Evolutionary conservation across 2,113 vertebrate species (phyloP).

Genomic region (Stegastes partitus): DNA sequence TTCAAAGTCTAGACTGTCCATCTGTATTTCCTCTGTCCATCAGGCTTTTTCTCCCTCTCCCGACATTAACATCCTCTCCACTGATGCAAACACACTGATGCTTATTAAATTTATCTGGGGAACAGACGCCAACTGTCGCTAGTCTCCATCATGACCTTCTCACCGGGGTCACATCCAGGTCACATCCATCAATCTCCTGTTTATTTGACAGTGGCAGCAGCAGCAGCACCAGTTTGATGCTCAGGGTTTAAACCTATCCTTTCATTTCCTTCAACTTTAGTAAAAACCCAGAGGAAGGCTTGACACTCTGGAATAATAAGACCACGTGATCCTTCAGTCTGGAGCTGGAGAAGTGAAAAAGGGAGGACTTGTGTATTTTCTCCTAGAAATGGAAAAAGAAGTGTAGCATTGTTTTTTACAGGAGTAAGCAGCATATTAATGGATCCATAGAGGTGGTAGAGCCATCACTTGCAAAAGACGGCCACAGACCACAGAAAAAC

Average conservation of each 20-base stretch:
- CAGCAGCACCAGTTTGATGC: background rate
- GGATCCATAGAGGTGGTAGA: too few relatives aligned
- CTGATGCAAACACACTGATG: background rate
- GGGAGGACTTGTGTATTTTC: too few relatives aligned
- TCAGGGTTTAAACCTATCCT: too few relatives aligned
- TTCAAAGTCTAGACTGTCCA: background rate
- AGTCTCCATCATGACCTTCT: constrained; percentile 24
- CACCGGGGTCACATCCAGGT: constrained; percentile 21
- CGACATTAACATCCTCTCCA: background rate
- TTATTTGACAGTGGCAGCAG: constrained; percentile 33
- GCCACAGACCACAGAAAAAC: too few relatives aligned
- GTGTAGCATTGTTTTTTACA: too few relatives aligned
- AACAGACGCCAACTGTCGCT: constrained; percentile 18
- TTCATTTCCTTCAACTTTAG: constrained; percentile 7
- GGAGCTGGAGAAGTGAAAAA: background rate
- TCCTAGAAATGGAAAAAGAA: too few relatives aligned
- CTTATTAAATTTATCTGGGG: constrained; percentile 37
- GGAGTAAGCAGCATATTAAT: too few relatives aligned
- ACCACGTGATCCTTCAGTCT: background rate
- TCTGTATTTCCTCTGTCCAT: constrained; percentile 8
- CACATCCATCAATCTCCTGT: constrained; percentile 25
- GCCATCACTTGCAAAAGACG: too few relatives aligned
- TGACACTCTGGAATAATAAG: background rate
- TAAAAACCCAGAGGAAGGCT: constrained; percentile 9
- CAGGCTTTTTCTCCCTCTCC: background rate